A percentile compares a stretch with the other conserved stretches of the same genome.
Evolutionary conservation across 2,113 vertebrate genomes (phyloP).

Genomic region (Lycaon pictus): DNA sequence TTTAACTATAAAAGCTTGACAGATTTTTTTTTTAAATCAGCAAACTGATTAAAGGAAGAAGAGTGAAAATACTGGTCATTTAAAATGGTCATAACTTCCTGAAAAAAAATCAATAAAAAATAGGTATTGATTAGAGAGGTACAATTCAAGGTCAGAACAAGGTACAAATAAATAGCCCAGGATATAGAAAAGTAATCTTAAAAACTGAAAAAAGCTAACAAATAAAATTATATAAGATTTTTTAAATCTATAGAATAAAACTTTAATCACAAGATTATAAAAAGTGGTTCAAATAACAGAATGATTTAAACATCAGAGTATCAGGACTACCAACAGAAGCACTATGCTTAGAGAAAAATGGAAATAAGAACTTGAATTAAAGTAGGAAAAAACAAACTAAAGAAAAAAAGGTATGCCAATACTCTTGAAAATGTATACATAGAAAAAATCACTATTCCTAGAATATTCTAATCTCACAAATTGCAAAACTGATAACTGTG

Average conservation of each 20-base stretch:
- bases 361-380: constrained; percentile 41
- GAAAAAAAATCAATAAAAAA: constrained; percentile 49
- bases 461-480: not conserved
- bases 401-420: constrained; percentile 1
- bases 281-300: not conserved
- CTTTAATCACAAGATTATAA: not conserved
- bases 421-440: constrained; percentile 26
- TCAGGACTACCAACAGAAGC: not conserved
- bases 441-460: not conserved
- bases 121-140: constrained; percentile 50
- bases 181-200: constrained; percentile 57
- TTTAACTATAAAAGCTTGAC: constrained; percentile 35
- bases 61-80: constrained; percentile 40
- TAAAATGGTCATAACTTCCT: constrained; percentile 59
- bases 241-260: constrained; percentile 30
- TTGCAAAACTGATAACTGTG: not conserved
- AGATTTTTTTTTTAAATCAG: constrained; percentile 56
- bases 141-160: constrained; percentile 68
- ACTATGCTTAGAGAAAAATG: not conserved
- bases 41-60: constrained; percentile 34
- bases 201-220: not conserved
- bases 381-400: not conserved
- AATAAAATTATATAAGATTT: not conserved
- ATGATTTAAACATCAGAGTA: constrained; percentile 18
- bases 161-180: constrained; percentile 1